Evolutionary conservation across 2,888 invertebrate genomes (phyloP).

Genomic region (Leptopilina myrica): DNA sequence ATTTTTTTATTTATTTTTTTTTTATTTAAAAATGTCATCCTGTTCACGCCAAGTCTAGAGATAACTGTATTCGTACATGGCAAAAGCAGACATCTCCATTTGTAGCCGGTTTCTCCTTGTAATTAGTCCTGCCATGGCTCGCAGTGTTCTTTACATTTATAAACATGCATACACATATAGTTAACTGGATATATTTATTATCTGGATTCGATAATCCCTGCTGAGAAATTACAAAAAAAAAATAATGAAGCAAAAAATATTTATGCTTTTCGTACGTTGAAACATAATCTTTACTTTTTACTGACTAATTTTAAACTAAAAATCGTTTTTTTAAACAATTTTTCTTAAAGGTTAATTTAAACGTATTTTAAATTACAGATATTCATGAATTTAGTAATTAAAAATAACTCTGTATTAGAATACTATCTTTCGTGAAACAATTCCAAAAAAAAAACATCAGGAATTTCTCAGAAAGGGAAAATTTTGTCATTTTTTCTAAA

Average conservation of each 20-base stretch:
- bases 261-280: neutral
- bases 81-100: constrained; percentile 20
- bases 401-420: too few species aligned
- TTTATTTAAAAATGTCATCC: constrained; percentile 14
- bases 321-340: neutral
- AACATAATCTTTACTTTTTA: constrained; percentile 28
- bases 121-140: constrained; percentile 37
- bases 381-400: too few species aligned
- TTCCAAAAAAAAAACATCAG: too few species aligned
- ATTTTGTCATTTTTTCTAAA: too few species aligned
- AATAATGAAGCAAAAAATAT: neutral
- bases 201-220: constrained; percentile 31
- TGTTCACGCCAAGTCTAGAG: constrained; percentile 12
- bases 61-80: constrained; percentile 36
- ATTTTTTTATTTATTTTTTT: neutral
- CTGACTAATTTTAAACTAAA: neutral
- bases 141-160: neutral
- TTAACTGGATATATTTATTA: constrained; percentile 35
- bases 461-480: too few species aligned
- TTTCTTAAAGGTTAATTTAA: too few species aligned
- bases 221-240: constrained; percentile 15
- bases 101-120: constrained; percentile 38
- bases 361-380: too few species aligned
- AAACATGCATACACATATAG: neutral
- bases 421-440: neutral